Base-by-base conservation (phyloP, 2,797 vertebrate genomes). In the Discoglossus pictus region DNA sequence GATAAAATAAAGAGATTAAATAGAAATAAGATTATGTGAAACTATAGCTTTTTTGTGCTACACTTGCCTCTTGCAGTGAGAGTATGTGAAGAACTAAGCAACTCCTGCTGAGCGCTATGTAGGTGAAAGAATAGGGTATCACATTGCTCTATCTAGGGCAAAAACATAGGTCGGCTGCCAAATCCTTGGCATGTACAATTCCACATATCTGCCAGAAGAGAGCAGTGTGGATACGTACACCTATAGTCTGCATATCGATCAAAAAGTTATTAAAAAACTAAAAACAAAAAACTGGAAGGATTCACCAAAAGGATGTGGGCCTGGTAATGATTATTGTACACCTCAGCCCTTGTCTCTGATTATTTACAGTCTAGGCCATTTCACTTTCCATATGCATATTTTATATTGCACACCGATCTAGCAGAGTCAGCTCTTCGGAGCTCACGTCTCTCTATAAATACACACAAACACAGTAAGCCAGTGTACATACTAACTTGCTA, bases 391-490 rank as follows among this genome's bases (percentile, higher is more conserved):
- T 47, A n/a, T n/a, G 47, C 23, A 46, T 42, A 18, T 5, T 16
- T 27, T 52, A 47, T 17, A 44, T 25, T 7, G 27, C 51, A 56
- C 38, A 17, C 18, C 67, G 17, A n/a, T 50, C 60, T 43, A 40
- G 61, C 44, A 42, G 60, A 63, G 20, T 7, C 27, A 53, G 52
- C 36, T 42, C 44, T 11, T 61, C 4, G 8, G 34, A 42, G 47
- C 40, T 35, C 68, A 27, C 25, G 51, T 71, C 68, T 63, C 61
- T 63, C 60, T 71, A 71, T 64, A 71, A 71, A 71, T 71, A 71
- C 61, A 55, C 38, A 43, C 51, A 70, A 51, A 64, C 58, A 55
- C 44, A 58, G 42, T 47, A 48, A 34, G 53, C 53, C 60, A 71
- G 68, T 64, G 68, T 64, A 71, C 44, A 71, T 62, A 58, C 68